phyloP scores from a whole-genome alignment of 2,888 invertebrate species.

The Megaustenia siamemsis region DNA sequence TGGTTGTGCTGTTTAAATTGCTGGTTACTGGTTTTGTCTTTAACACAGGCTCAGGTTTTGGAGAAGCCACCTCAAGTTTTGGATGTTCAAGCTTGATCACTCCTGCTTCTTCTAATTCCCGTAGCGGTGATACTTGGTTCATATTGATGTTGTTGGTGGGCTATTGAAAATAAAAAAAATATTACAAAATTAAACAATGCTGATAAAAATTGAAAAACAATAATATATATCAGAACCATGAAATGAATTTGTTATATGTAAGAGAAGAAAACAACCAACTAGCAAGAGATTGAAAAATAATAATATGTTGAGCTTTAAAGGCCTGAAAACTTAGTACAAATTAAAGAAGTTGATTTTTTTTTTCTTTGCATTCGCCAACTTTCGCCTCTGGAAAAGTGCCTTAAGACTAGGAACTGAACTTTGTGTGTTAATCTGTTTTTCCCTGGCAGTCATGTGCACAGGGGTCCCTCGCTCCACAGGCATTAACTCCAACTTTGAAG shows the following conservation, averaged over 20 bases:
- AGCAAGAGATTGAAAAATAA: too few species aligned
- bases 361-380: too few species aligned
- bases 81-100: constrained; percentile 47
- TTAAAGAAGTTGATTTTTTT: too few species aligned
- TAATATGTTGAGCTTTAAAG: too few species aligned
- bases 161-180: constrained; percentile 19
- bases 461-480: too few species aligned
- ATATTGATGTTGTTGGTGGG: constrained; percentile 46
- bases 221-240: not conserved
- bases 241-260: not conserved
- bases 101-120: constrained; percentile 52
- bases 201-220: not conserved
- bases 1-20: not conserved
- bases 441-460: too few species aligned
- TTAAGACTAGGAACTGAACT: too few species aligned
- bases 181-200: not conserved
- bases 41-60: not conserved
- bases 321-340: too few species aligned
- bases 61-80: constrained; percentile 32
- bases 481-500: too few species aligned
- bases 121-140: constrained; percentile 49
- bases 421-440: too few species aligned
- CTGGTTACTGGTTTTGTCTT: not conserved
- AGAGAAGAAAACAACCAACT: too few species aligned
- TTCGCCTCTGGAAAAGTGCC: too few species aligned